phyloP scores from a whole-genome alignment of 2,797 vertebrate genomes.

The Corythornis leucogaster region DNA sequence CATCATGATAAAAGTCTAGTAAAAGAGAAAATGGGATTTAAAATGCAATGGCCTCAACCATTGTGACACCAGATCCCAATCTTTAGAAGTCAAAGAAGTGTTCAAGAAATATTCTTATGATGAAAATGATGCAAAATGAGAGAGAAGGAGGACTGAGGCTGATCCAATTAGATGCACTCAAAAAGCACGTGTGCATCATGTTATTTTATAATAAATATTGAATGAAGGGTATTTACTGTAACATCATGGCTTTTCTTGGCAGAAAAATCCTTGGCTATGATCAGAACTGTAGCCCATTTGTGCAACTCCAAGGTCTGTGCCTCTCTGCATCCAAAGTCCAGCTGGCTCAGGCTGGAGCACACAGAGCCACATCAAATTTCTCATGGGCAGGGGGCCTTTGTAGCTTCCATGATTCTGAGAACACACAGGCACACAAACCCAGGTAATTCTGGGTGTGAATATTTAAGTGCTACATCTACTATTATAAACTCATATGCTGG shows the following conservation, averaged over 20 bases:
- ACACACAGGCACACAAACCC: neutral
- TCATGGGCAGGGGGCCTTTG: neutral
- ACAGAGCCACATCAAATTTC: neutral
- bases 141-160: neutral
- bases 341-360: neutral
- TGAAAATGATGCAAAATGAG: slow-evolving; percentile 17
- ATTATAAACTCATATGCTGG: neutral
- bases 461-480: neutral
- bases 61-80: neutral
- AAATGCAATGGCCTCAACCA: neutral
- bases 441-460: neutral
- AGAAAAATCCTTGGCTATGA: neutral
- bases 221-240: neutral
- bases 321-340: neutral
- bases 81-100: neutral
- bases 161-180: neutral
- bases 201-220: neutral
- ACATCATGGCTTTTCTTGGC: neutral
- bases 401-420: neutral
- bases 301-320: neutral
- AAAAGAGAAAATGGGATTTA: neutral
- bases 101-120: neutral
- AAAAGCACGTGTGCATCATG: neutral
- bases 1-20: neutral
- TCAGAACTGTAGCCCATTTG: neutral